Evolutionary conservation across 2,888 invertebrate species (phyloP).

Genomic region (Helicoverpa assulta): DNA sequence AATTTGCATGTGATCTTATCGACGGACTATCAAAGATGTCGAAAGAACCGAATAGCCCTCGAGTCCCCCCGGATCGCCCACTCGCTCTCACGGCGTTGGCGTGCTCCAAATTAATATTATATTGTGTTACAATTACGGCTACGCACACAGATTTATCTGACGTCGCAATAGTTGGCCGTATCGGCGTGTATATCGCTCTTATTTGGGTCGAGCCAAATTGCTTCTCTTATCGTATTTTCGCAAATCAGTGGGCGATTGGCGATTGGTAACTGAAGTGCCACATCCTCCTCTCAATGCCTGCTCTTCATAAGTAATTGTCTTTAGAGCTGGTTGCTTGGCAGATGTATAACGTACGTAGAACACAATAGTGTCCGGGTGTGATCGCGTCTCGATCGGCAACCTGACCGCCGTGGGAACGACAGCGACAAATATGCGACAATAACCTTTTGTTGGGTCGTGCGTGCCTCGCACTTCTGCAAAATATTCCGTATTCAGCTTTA

Average conservation of each 20-base stretch:
- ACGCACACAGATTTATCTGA: constrained; percentile 72
- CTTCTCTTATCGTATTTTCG: constrained; percentile 73
- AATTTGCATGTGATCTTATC: constrained; percentile 66
- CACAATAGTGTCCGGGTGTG: constrained; percentile 64
- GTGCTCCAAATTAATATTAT: constrained; percentile 80
- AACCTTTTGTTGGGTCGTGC: constrained; percentile 76
- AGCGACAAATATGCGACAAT: constrained; percentile 83
- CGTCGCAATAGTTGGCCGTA: constrained; percentile 69
- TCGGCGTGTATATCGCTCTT: constrained; percentile 67
- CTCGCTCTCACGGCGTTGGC: constrained; percentile 74
- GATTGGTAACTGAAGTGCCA: constrained; percentile 53
- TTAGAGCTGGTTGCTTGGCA: constrained; percentile 31
- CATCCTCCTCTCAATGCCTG: constrained; percentile 49
- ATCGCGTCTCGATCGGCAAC: constrained; percentile 61
- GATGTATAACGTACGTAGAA: constrained; percentile 41
- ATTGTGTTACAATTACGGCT: constrained; percentile 80
- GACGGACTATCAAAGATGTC: constrained; percentile 66
- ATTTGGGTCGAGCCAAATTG: constrained; percentile 78
- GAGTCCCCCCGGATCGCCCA: constrained; percentile 68
- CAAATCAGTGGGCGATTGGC: constrained; percentile 67
- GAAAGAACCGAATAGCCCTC: constrained; percentile 66
- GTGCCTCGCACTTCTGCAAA: constrained; percentile 63
- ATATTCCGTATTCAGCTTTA: constrained; percentile 50
- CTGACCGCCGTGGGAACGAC: constrained; percentile 80
- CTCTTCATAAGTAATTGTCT: constrained; percentile 21